These are phyloP conservation scores for Rhopalosiphum padi DNA, from an alignment of 1,140 invertebrate genomes.

Conservation along the genomic window DNA sequence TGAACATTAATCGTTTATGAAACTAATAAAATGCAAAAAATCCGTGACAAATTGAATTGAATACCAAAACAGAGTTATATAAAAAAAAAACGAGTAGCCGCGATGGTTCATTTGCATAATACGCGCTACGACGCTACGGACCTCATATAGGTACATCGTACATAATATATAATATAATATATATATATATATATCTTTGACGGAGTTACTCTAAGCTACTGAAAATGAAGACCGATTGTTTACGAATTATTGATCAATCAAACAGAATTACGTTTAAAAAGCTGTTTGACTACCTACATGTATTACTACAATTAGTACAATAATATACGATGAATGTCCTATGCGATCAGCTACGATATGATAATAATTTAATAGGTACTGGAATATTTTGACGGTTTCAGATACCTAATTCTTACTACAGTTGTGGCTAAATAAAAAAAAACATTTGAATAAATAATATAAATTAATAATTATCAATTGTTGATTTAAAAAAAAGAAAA, in stretches of 20 bases:
- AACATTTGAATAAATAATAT: not conserved
- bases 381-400: not conserved
- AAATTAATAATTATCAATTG: not conserved
- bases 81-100: constrained; percentile 20
- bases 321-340: not conserved
- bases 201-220: not conserved
- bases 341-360: not conserved
- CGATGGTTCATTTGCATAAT: constrained; percentile 7
- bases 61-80: not conserved
- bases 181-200: not conserved
- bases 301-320: not conserved
- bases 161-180: not conserved
- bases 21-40: constrained; percentile 36
- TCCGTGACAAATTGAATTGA: constrained; percentile 23
- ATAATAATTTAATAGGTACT: not conserved
- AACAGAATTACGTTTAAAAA: not conserved
- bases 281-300: not conserved
- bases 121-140: not conserved
- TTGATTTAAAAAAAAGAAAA: too few species aligned
- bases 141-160: not conserved
- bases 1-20: constrained; percentile 20
- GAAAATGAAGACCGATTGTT: not conserved
- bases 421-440: not conserved
- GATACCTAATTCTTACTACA: not conserved
- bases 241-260: not conserved